These are phyloP conservation scores for Sycobia sp. DNA, from an alignment of 1,140 invertebrate species.

Conservation along the genomic window DNA sequence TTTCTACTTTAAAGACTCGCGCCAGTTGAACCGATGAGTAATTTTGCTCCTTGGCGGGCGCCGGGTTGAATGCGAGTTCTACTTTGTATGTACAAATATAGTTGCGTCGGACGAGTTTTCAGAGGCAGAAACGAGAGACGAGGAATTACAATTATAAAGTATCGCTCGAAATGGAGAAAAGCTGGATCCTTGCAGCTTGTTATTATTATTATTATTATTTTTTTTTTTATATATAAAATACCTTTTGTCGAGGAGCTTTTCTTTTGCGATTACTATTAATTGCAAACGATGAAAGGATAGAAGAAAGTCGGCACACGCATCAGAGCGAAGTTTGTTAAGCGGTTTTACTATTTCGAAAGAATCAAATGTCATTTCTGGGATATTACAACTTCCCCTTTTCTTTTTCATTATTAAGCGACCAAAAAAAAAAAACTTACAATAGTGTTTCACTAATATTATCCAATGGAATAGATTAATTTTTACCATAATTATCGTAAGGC, in stretches of 20 bases:
- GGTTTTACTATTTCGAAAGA: no score
- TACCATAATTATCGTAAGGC: no score
- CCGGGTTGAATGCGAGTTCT: neutral
- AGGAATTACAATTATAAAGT: neutral
- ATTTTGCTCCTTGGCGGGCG: no score
- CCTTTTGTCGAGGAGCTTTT: neutral
- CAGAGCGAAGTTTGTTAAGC: no score
- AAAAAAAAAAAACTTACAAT: no score
- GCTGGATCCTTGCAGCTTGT: slow-evolving; percentile 2
- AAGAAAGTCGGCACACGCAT: no score
- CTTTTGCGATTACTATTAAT: slow-evolving; percentile 11
- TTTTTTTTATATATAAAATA: neutral
- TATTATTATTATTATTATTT: neutral
- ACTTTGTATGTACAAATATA: neutral
- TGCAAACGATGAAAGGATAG: neutral
- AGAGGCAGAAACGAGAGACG: neutral
- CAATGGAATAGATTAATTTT: no score
- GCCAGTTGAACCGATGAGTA: no score
- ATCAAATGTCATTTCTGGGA: no score
- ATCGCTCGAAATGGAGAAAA: neutral
- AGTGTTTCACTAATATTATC: no score
- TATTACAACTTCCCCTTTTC: no score
- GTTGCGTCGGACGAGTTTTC: neutral
- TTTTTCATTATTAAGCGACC: no score
- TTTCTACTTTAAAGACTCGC: slow-evolving; percentile 44